Evolutionary conservation across 2,888 invertebrate species (phyloP).

Genomic region (Caenorhabditis panamensis): DNA sequence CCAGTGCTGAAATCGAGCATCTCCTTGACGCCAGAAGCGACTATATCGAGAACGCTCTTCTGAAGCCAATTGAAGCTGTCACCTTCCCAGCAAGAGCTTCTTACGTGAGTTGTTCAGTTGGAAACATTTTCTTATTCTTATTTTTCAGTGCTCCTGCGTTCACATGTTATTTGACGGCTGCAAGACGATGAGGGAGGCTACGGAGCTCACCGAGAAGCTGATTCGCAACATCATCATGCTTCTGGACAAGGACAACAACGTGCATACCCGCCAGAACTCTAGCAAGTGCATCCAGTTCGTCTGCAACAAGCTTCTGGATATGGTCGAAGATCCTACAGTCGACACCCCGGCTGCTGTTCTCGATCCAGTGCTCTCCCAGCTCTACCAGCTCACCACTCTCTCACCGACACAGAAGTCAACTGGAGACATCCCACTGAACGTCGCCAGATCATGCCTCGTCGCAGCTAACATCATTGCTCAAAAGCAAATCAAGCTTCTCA

Average conservation of each 20-base stretch:
- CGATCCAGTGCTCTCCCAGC: slow-evolving; percentile 57
- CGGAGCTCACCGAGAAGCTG: slow-evolving; percentile 61
- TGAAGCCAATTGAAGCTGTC: slow-evolving; percentile 53
- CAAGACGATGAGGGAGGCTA: slow-evolving; percentile 57
- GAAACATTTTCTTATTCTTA: neutral
- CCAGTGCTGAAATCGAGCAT: slow-evolving; percentile 53
- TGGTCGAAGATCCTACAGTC: slow-evolving; percentile 61
- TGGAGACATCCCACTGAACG: slow-evolving; percentile 60
- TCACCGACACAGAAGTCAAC: slow-evolving; percentile 36
- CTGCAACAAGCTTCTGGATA: slow-evolving; percentile 67
- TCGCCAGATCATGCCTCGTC: slow-evolving; percentile 71
- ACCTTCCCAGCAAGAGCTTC: slow-evolving; percentile 63
- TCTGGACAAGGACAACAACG: slow-evolving; percentile 74
- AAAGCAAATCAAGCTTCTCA: slow-evolving; percentile 73
- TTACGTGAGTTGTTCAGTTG: slow-evolving; percentile 48
- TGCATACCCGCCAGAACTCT: slow-evolving; percentile 71
- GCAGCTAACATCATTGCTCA: slow-evolving; percentile 78
- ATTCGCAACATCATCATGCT: slow-evolving; percentile 71
- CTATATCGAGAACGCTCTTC: slow-evolving; percentile 59
- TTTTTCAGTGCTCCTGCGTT: slow-evolving; percentile 60
- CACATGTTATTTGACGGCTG: slow-evolving; percentile 54
- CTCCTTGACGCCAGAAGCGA: slow-evolving; percentile 63
- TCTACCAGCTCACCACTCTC: slow-evolving; percentile 68
- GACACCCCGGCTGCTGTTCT: slow-evolving; percentile 51
- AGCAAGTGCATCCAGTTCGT: slow-evolving; percentile 74